Conservation (phyloP, 2,888 invertebrate species). For the Eristalis pertinax region DNA sequence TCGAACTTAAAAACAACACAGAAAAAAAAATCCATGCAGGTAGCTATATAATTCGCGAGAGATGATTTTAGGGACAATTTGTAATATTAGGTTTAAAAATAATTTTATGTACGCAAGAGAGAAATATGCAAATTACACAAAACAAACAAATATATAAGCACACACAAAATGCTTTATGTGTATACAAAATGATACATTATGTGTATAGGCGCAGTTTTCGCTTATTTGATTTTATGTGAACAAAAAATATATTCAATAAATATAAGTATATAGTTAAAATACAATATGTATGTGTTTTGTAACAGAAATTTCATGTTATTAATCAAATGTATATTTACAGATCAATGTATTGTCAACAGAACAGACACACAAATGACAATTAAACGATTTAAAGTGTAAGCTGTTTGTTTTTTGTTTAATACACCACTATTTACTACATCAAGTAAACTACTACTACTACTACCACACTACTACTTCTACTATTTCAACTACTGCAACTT, state of each 20-base stretch:
- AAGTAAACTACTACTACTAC: background rate
- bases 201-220: slow-evolving; percentile 17
- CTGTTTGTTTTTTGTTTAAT: slow-evolving; percentile 7
- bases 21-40: slow-evolving; percentile 12
- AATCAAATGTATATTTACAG: slow-evolving; percentile 57
- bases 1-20: slow-evolving; percentile 36
- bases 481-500: background rate
- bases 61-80: slow-evolving; percentile 61
- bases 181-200: slow-evolving; percentile 10
- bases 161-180: slow-evolving; percentile 33
- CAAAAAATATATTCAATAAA: background rate
- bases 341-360: slow-evolving; percentile 52
- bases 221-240: slow-evolving; percentile 42
- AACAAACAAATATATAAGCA: too few relatives aligned
- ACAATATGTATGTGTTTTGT: slow-evolving; percentile 35
- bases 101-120: slow-evolving; percentile 2
- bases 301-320: slow-evolving; percentile 40
- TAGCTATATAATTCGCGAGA: slow-evolving; percentile 50
- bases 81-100: slow-evolving; percentile 44
- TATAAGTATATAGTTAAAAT: background rate
- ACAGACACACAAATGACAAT: slow-evolving; percentile 28
- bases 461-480: background rate
- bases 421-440: slow-evolving; percentile 5
- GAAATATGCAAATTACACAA: slow-evolving; percentile 5
- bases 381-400: slow-evolving; percentile 45